These are phyloP conservation scores for Lydus trimaculatus DNA, from an alignment of 2,888 invertebrate species.

Conservation along the genomic window DNA sequence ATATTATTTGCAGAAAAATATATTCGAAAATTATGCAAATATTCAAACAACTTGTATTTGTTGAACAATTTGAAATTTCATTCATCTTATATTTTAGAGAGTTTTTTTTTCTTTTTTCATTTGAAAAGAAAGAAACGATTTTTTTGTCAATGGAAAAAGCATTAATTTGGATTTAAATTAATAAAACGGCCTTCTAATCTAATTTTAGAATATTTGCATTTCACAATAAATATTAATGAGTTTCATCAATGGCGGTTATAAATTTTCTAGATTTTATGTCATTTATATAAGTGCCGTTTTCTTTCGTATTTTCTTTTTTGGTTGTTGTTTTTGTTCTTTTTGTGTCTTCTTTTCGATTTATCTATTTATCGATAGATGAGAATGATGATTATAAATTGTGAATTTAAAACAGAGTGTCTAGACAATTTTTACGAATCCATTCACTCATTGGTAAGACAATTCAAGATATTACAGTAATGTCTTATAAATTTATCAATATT, in stretches of 20 bases:
- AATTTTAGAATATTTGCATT: not conserved
- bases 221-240: not conserved
- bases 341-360: not conserved
- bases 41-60: not conserved
- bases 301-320: too few relatives aligned
- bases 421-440: slow-evolving; percentile 4
- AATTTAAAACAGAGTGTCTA: not conserved
- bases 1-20: not conserved
- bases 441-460: not conserved
- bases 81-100: not conserved
- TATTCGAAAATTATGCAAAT: not conserved
- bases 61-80: not conserved
- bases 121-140: too few relatives aligned
- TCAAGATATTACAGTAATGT: not conserved
- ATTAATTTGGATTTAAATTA: too few relatives aligned
- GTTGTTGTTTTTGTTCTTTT: too few relatives aligned
- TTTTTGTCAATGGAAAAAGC: too few relatives aligned
- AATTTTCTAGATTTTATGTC: not conserved
- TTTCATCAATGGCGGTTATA: not conserved
- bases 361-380: too few relatives aligned
- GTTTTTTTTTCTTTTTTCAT: not conserved
- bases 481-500: not conserved
- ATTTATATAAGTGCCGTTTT: not conserved
- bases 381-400: not conserved
- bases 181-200: not conserved